Percentiles rank a stretch among this genome's conserved stretches.
phyloP scores from a whole-genome alignment of 2,113 vertebrate genomes.

The Progne subis region DNA sequence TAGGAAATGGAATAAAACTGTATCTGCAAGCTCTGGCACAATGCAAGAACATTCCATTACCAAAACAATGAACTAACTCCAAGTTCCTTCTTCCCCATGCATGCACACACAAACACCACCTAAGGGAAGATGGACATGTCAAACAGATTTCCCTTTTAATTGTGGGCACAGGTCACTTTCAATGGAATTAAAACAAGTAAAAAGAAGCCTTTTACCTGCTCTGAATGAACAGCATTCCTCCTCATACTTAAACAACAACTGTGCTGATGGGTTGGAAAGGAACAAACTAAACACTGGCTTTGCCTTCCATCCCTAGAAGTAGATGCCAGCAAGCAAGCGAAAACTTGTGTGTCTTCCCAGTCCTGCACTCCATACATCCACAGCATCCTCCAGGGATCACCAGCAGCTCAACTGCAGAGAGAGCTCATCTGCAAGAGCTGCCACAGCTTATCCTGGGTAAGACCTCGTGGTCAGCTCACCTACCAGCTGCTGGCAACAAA shows the following conservation, averaged over 20 bases:
- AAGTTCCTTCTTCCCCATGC: background rate
- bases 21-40: background rate
- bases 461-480: fast-evolving
- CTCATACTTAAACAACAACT: background rate
- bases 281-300: background rate
- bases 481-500: background rate
- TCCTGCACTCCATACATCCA: background rate
- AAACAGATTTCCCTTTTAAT: background rate
- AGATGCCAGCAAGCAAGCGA: background rate
- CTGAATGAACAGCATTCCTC: background rate
- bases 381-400: background rate
- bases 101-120: background rate
- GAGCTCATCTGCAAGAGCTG: background rate
- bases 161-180: background rate
- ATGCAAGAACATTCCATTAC: background rate
- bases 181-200: background rate
- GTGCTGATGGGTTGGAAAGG: background rate
- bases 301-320: background rate
- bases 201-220: background rate
- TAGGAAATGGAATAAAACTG: background rate
- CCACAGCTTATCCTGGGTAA: background rate
- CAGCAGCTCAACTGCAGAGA: background rate
- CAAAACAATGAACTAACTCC: background rate
- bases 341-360: background rate
- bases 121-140: background rate